Percentiles rank a stretch among this genome's conserved stretches.
phyloP scores from a whole-genome alignment of 2,888 invertebrate genomes.

The Euplexia lucipara region DNA sequence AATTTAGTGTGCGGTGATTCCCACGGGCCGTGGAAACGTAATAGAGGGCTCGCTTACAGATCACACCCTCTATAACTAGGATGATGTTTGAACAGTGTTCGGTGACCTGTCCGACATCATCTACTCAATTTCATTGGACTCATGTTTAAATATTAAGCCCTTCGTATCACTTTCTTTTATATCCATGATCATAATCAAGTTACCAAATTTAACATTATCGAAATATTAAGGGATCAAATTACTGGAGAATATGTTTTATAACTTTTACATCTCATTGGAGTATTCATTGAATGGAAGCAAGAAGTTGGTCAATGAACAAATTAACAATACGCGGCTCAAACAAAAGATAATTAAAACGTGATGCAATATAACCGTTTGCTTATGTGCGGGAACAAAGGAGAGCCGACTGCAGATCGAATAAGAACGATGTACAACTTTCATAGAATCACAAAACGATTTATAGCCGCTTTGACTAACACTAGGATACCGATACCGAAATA shows the following conservation, averaged over 20 bases:
- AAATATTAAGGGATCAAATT: background rate
- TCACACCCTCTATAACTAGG: conserved; percentile 79
- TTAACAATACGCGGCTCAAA: conserved; percentile 79
- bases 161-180: conserved; percentile 42
- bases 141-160: conserved; percentile 49
- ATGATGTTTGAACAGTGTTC: conserved; percentile 76
- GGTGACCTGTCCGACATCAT: conserved; percentile 63
- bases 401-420: conserved; percentile 55
- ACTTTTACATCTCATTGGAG: conserved; percentile 42
- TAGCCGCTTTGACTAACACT: too few relatives aligned
- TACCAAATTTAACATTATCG: conserved; percentile 16
- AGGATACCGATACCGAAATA: too few relatives aligned
- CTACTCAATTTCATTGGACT: conserved; percentile 58
- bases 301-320: conserved; percentile 82
- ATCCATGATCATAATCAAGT: conserved; percentile 8
- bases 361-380: conserved; percentile 64
- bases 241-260: conserved; percentile 31
- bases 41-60: conserved; percentile 82
- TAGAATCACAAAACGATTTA: conserved; percentile 33
- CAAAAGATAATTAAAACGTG: conserved; percentile 79
- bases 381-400: conserved; percentile 63
- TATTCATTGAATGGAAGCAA: conserved; percentile 65
- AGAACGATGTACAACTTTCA: conserved; percentile 47
- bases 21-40: conserved; percentile 79
- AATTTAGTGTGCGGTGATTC: conserved; percentile 87